Conservation (phyloP, 2,888 invertebrate species). For the Latheticus oryzae region DNA sequence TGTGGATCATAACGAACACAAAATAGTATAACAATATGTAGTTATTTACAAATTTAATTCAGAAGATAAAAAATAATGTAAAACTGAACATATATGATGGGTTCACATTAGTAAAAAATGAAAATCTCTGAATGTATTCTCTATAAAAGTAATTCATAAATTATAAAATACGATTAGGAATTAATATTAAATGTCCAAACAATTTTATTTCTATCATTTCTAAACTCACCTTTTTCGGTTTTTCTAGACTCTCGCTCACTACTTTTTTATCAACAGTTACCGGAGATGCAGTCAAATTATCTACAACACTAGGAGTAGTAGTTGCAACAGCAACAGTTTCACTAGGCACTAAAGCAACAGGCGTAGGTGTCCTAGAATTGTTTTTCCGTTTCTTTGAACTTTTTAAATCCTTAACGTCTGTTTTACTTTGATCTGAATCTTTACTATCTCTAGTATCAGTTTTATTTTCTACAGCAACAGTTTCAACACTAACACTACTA, state of each 20-base stretch:
- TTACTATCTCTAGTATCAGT: slow-evolving; percentile 48
- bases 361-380: slow-evolving; percentile 64
- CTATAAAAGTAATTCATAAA: too few relatives aligned
- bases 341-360: slow-evolving; percentile 54
- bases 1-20: too few relatives aligned
- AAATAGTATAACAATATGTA: too few relatives aligned
- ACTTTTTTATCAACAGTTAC: slow-evolving; percentile 45
- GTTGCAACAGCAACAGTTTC: slow-evolving; percentile 42
- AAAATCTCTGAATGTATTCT: too few relatives aligned
- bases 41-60: too few relatives aligned
- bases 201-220: too few relatives aligned
- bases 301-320: slow-evolving; percentile 45
- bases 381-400: slow-evolving; percentile 63
- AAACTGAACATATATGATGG: too few relatives aligned
- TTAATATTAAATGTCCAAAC: too few relatives aligned
- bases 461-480: slow-evolving; percentile 42
- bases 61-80: too few relatives aligned
- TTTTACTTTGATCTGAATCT: slow-evolving; percentile 41
- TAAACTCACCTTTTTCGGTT: slow-evolving; percentile 54
- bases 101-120: too few relatives aligned
- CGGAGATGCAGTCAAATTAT: slow-evolving; percentile 35
- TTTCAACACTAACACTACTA: slow-evolving; percentile 39
- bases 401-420: slow-evolving; percentile 55
- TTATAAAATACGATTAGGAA: too few relatives aligned
- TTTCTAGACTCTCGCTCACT: slow-evolving; percentile 53